These are phyloP conservation scores for Tenthredo amoena DNA, from an alignment of 2,888 invertebrate genomes.

Conservation along the genomic window DNA sequence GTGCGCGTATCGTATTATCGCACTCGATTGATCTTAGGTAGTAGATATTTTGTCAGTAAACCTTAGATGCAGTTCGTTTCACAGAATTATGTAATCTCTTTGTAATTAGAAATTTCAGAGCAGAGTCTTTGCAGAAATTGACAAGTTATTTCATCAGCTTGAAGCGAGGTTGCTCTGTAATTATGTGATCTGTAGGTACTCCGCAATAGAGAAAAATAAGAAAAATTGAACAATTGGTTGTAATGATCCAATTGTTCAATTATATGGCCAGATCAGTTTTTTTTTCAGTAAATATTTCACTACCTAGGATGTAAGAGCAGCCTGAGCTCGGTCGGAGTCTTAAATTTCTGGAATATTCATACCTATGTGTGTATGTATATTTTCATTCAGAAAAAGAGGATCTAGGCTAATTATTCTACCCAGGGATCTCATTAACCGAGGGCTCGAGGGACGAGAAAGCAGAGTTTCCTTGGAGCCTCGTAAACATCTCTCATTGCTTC, in stretches of 20 bases:
- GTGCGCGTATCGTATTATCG: neutral
- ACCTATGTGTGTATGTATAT: too few species aligned
- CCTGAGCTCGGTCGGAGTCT: neutral
- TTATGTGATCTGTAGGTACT: neutral
- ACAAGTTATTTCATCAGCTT: neutral
- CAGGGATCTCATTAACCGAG: slow-evolving; percentile 41
- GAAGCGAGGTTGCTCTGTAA: neutral
- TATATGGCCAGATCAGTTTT: neutral
- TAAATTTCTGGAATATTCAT: neutral
- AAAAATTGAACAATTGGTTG: slow-evolving; percentile 45
- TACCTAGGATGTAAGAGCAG: neutral
- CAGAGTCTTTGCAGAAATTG: neutral
- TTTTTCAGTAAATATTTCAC: neutral
- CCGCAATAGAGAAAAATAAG: neutral
- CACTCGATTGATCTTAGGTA: neutral
- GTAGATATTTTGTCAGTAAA: neutral
- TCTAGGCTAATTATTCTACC: slow-evolving; percentile 33
- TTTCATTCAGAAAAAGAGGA: neutral
- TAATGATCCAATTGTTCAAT: slow-evolving; percentile 47
- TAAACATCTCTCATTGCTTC: slow-evolving; percentile 46
- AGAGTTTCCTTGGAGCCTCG: slow-evolving; percentile 47
- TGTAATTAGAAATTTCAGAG: neutral
- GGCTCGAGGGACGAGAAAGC: neutral
- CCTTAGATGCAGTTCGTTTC: neutral
- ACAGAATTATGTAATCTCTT: neutral